These are phyloP conservation scores for Habroteleia sp. DNA, from an alignment of 2,888 invertebrate genomes.

Conservation along the genomic window DNA sequence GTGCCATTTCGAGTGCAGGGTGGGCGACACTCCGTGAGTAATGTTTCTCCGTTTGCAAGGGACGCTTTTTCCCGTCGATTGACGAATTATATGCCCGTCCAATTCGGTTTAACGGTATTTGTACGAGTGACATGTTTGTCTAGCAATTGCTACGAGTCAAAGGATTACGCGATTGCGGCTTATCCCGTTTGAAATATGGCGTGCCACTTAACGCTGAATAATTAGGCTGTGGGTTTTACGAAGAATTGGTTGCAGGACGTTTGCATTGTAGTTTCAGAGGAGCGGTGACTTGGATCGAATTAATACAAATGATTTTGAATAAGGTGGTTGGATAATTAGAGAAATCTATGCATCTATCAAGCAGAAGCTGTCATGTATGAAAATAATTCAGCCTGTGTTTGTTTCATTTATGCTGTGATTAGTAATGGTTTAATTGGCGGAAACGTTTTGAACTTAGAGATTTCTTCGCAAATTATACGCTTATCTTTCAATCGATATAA, in stretches of 20 bases:
- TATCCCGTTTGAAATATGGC: slow-evolving; percentile 33
- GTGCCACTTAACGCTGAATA: slow-evolving; percentile 14
- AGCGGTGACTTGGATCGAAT: slow-evolving; percentile 10
- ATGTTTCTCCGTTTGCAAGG: slow-evolving; percentile 75
- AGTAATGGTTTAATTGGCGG: no score
- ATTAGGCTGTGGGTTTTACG: slow-evolving; percentile 25
- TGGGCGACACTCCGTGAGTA: slow-evolving; percentile 76
- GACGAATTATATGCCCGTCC: slow-evolving; percentile 53
- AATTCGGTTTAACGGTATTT: slow-evolving; percentile 39
- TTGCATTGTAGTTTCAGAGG: slow-evolving; percentile 13
- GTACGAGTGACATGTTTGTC: slow-evolving; percentile 49
- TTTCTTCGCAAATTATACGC: no score
- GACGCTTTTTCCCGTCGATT: slow-evolving; percentile 66
- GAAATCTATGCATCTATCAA: neutral
- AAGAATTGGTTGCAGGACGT: neutral
- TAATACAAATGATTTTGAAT: slow-evolving; percentile 7
- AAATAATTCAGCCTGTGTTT: slow-evolving; percentile 1
- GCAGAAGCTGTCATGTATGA: neutral
- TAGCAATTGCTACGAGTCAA: slow-evolving; percentile 29
- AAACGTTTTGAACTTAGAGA: no score
- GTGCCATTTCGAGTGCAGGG: slow-evolving; percentile 63
- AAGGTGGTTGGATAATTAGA: neutral
- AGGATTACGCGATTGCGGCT: slow-evolving; percentile 41
- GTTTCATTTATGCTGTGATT: no score
- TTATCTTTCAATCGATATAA: no score